Evolutionary conservation across 2,797 vertebrate species (phyloP), one percentile per base, ranked within the genome.

Genomic region (Cyclopterus lumpus): DNA sequence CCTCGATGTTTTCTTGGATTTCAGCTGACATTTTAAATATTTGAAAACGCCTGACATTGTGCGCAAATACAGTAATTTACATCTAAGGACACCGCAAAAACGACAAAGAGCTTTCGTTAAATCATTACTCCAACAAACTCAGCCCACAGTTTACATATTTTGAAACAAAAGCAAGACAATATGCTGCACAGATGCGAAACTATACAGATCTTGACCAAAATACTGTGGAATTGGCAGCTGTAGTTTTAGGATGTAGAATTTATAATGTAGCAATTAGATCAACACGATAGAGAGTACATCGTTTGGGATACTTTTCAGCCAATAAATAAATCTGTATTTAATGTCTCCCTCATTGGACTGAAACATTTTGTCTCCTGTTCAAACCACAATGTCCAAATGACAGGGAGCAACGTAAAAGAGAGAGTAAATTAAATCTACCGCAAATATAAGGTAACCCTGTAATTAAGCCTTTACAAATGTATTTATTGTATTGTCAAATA

Each of bases 271-370:
- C 2, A 73, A 83, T 87, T 88, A 86, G 63, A 87, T 83, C 81
- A 88, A 80, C 82, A 83, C 42, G 71, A 75, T 78, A 84, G 81
- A 80, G 68, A 65, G 75, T 80, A 86, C 72, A 79, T 86, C 60
- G 60, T 84, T 83, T 79, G 75, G 77, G 88, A 87, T 83, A 90
- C 77, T 80, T 84, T 73, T 85, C 67, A 87, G 83, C 87, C 85
- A 88, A 92, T 79, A 93, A 92, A 90, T 93, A 84, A 92, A 93
- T 94, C 90, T 67, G 84, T 79, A 86, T 94, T 93, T 91, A 90
- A 92, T 94, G 88, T 84, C 91, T 92, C 69, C 91, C 91, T 93
- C 85, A 91, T 91, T 94, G 92, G 81, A 70, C 74, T 78, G 74
- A 91, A 89, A 92, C 92, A 88, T 88, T 42, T 89, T 89, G 91